A percentile compares a stretch with the other conserved stretches of the same genome.
phyloP scores from a whole-genome alignment of 2,797 vertebrate species.

The Argyrosomus regius region DNA sequence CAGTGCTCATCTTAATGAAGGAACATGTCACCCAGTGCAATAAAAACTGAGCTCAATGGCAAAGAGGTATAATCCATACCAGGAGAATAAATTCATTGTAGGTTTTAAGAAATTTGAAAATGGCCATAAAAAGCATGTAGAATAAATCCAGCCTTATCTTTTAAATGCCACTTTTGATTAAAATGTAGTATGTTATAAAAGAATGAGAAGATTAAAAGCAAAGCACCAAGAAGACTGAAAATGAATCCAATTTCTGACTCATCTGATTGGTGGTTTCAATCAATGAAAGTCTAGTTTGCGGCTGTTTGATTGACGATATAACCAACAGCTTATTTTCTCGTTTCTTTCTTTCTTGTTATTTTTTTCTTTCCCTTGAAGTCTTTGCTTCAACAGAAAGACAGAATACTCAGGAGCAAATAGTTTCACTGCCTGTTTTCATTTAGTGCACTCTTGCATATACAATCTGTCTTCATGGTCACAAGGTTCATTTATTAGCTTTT shows the following conservation, averaged over 20 bases:
- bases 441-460: background rate
- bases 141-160: background rate
- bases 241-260: constrained; percentile 6
- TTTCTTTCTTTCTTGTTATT: constrained; percentile 8
- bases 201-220: constrained; percentile 5
- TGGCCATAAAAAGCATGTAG: background rate
- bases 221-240: constrained; percentile 13
- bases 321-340: constrained; percentile 5
- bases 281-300: constrained; percentile 4
- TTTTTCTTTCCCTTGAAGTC: background rate
- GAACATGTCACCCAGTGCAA: background rate
- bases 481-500: constrained; percentile 2
- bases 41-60: background rate
- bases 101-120: background rate
- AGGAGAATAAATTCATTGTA: background rate
- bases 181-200: constrained; percentile 1
- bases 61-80: no score
- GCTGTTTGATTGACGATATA: background rate
- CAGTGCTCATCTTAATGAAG: background rate
- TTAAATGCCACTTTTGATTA: background rate
- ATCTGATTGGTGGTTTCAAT: constrained; percentile 18
- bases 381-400: background rate
- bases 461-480: constrained; percentile 12
- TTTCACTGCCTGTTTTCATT: background rate
- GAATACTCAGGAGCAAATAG: background rate